A percentile compares a stretch with the other conserved stretches of the same genome.
Evolutionary conservation across 2,888 invertebrate species (phyloP).

Genomic region (Erpobdella octoculata): DNA sequence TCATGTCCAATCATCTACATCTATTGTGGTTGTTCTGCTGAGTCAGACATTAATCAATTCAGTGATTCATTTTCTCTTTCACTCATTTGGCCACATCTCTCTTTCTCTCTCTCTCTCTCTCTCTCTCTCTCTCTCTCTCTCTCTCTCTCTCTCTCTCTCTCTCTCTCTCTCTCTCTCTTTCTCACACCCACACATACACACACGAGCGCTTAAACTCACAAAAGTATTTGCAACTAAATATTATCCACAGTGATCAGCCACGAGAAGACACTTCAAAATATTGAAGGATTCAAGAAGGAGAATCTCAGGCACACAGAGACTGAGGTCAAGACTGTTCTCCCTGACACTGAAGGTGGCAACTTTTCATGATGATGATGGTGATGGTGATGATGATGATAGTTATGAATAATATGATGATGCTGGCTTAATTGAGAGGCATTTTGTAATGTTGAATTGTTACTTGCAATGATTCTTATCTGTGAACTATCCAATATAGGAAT

Average conservation of each 20-base stretch:
- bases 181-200: too few relatives aligned
- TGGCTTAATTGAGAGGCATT: background rate
- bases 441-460: background rate
- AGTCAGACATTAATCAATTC: too few relatives aligned
- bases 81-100: too few relatives aligned
- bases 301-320: constrained; percentile 30
- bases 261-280: constrained; percentile 33
- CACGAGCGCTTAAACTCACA: too few relatives aligned
- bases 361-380: background rate
- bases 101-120: too few relatives aligned
- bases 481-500: too few relatives aligned
- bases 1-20: background rate
- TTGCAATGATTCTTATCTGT: background rate
- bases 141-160: too few relatives aligned
- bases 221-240: background rate
- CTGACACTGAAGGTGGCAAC: constrained; percentile 23
- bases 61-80: too few relatives aligned
- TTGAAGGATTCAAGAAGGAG: constrained; percentile 29
- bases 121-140: too few relatives aligned
- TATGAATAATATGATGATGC: background rate
- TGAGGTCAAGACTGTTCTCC: constrained; percentile 27
- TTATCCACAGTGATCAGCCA: constrained; percentile 26
- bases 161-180: too few relatives aligned
- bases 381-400: background rate
- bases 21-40: too few relatives aligned